Percentiles rank a stretch among this genome's conserved stretches.
These are phyloP conservation scores for Zygaena filipendulae DNA, from an alignment of 2,888 invertebrate genomes.

Conservation along the genomic window DNA sequence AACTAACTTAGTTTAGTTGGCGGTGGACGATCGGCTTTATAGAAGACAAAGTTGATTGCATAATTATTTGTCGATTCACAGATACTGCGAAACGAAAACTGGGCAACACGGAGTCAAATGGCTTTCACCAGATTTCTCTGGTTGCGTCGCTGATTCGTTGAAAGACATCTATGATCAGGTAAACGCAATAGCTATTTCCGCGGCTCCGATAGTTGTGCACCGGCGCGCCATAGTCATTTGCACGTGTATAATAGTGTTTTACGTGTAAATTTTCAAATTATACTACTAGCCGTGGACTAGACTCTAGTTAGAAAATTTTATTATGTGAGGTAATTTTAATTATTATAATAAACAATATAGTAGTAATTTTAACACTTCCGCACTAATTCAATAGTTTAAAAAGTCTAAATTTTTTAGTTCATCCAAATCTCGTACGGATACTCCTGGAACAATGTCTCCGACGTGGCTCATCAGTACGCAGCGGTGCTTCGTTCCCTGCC, in stretches of 20 bases:
- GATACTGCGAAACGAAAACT: conserved; percentile 58
- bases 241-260: too few relatives aligned
- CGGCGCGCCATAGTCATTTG: too few relatives aligned
- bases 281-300: too few relatives aligned
- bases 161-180: conserved; percentile 73
- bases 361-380: neutral
- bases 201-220: too few relatives aligned
- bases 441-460: conserved; percentile 67
- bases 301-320: too few relatives aligned
- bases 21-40: too few relatives aligned
- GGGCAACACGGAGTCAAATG: conserved; percentile 74
- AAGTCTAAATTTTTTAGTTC: conserved; percentile 33
- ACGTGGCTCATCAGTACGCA: conserved; percentile 66
- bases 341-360: too few relatives aligned
- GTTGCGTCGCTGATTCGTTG: conserved; percentile 75
- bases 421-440: conserved; percentile 69
- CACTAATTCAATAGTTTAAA: neutral
- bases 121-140: conserved; percentile 80
- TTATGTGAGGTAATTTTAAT: too few relatives aligned
- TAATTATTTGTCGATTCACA: conserved; percentile 19
- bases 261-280: too few relatives aligned
- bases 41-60: too few relatives aligned
- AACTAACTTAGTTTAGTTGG: too few relatives aligned
- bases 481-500: conserved; percentile 59
- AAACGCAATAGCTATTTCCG: too few relatives aligned